Evolutionary conservation across 2,888 invertebrate species (phyloP), one percentile per base, ranked within the genome.

Genomic region (Megastigmus dorsalis): DNA sequence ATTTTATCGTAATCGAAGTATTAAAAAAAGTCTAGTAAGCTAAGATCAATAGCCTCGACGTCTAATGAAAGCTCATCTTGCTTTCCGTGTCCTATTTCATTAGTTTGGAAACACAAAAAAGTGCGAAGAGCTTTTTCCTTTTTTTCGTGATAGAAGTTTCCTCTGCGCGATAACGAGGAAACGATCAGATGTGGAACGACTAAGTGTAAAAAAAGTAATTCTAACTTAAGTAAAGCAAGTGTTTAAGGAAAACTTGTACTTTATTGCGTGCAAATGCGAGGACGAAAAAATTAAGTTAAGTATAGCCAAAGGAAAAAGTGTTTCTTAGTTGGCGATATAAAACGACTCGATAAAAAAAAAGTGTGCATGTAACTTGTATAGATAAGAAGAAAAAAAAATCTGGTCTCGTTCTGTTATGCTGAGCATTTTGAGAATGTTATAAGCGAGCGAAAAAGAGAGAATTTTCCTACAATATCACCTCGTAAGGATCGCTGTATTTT

Each of bases 401-500:
- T 50, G 36, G 48, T 54, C 59, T 55, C 60, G 15, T 66, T 15
- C 26, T 65, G 13, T 50, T 50, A 6, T 54, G 43, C 23, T 10
- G 28, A 43, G 23, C 15, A 52, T 18, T 36, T 15, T 50, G 33
- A 43, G 57, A 48, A 13, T 48, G 43, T 71, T 45, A 54, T 23
- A 50, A 50, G 54, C 0, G n/a, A 48, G 18, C 1, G 57, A 71
- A 75, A 75, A 73, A 73, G 73, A 73, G 66, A 73, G 63, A 73
- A 78, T 78, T 85, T 85, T 84, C 83, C 83, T 83, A 85, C 82
- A 80, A 77, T 84, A 77, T 78, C 59, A 75, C 68, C 81, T 81
- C 80, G 82, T 83, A 82, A 65, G 84, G 78, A 84, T 85, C 80
- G 81, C 83, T 85, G 85, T 88, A 87, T 87, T 87, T 88, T 88